Percentiles rank a stretch among this genome's conserved stretches.
Evolutionary conservation across 2,113 vertebrate species (phyloP).

Genomic region (Gallinago media): DNA sequence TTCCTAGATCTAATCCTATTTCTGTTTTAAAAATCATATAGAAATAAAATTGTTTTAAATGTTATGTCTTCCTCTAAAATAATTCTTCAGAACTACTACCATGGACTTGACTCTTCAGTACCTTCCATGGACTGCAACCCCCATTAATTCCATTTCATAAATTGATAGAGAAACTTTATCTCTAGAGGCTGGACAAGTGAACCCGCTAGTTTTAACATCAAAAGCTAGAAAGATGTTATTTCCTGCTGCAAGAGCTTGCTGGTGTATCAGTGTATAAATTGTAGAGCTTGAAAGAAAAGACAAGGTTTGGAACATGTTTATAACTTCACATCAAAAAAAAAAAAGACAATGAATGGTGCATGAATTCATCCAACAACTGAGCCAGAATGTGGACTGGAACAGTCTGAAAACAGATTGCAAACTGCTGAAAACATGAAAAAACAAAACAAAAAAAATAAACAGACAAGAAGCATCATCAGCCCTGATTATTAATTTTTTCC

Average conservation of each 20-base stretch:
- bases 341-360: background rate
- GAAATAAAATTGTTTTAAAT: background rate
- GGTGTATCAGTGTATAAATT: background rate
- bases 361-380: background rate
- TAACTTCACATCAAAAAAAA: background rate
- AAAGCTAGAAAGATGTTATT: background rate
- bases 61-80: background rate
- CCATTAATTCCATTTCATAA: background rate
- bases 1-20: background rate
- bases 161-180: background rate
- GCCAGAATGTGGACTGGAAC: background rate
- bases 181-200: background rate
- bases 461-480: background rate
- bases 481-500: background rate
- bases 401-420: background rate
- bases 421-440: background rate
- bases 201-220: background rate
- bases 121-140: background rate
- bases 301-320: rapidly evolving
- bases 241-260: background rate
- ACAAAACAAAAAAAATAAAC: background rate
- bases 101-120: background rate
- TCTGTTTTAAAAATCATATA: background rate
- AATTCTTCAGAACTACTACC: background rate
- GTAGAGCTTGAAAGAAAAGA: background rate